These are phyloP conservation scores for Ephydatia muelleri DNA, from an alignment of 37 sponge, comb jelly and placozoan species.

Conservation along the genomic window DNA sequence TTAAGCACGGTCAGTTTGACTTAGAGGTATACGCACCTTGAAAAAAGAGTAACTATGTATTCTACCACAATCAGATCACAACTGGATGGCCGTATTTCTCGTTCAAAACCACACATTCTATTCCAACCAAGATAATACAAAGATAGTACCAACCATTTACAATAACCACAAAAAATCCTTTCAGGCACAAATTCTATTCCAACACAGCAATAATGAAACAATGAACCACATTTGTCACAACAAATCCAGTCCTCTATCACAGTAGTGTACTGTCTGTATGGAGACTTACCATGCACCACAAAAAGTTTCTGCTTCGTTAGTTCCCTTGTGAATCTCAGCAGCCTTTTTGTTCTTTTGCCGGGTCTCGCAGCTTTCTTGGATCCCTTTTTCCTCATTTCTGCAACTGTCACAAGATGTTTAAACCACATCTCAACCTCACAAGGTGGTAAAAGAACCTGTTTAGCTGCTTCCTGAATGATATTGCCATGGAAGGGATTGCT, in stretches of 20 bases:
- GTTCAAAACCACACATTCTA: too few species aligned
- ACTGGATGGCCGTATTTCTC: too few species aligned
- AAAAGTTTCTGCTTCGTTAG: not conserved
- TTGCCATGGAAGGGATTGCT: not conserved
- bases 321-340: not conserved
- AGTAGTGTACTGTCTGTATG: not conserved
- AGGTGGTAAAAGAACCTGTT: slow-evolving; percentile 8
- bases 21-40: too few species aligned
- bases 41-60: too few species aligned
- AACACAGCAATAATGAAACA: not conserved
- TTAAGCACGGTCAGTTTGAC: too few species aligned
- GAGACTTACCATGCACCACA: not conserved
- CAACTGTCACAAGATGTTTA: slow-evolving; percentile 39
- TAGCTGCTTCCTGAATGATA: slow-evolving; percentile 5
- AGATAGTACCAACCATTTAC: not conserved
- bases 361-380: slow-evolving; percentile 55
- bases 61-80: too few species aligned
- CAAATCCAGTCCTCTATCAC: not conserved
- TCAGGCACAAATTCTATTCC: not conserved
- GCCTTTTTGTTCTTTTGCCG: slow-evolving; percentile 9
- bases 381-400: slow-evolving; percentile 38
- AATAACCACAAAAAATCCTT: not conserved
- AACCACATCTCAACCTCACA: slow-evolving; percentile 43
- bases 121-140: too few species aligned
- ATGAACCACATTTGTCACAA: not conserved